Evolutionary conservation across 2,797 vertebrate species (phyloP), one percentile per base, ranked within the genome.

Genomic region (Hippopotamyrus pictus): DNA sequence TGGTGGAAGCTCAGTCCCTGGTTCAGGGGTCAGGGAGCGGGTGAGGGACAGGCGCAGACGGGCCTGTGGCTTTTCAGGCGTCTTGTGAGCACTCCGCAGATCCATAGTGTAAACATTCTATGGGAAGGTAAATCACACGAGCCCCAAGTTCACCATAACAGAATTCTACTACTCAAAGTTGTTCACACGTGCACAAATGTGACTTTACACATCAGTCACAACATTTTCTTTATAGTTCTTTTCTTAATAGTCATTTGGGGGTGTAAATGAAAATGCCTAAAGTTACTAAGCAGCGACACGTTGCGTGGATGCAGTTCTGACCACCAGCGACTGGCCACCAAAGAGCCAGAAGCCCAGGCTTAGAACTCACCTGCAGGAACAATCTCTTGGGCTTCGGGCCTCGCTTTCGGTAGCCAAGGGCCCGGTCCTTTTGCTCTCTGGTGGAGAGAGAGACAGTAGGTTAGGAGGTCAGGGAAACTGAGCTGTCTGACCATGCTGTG

Each of bases 31-130:
- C 95, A 97, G 96, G 87, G 97, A 96, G 91, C 98, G 94, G 1
- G 96, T 95, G 91, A 99, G 97, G 73, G 98, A 99, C 92, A 99
- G 98, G 90, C 98, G 97, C 76, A 99, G 95, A 90, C 98, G 97
- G 2, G 96, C 93, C 0, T 93, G 19, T 46, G 97, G 95, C 93
- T 97, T 96, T 90, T 96, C 96, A 50, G 94, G 94, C 69, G 94
- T 93, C 94, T 99, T 98, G 95, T 97, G 95, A 84, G 98, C 95
- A 9, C 98, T 99, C 90, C 98, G 97, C 90, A 99, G 96, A 94
- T 99, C 98, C 98, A 99, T 99, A 91, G 97, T 94, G 91, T 98
- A 99, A 87, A 99, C 95, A 92, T 97, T 97, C 98, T 99, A 94
- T 87, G 92, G 91, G 44, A 62, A 12, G 44, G 88, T 50, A 3